Evolutionary conservation across 2,888 invertebrate species (phyloP), one percentile per base, ranked within the genome.

Genomic region (Drosophila siamana): DNA sequence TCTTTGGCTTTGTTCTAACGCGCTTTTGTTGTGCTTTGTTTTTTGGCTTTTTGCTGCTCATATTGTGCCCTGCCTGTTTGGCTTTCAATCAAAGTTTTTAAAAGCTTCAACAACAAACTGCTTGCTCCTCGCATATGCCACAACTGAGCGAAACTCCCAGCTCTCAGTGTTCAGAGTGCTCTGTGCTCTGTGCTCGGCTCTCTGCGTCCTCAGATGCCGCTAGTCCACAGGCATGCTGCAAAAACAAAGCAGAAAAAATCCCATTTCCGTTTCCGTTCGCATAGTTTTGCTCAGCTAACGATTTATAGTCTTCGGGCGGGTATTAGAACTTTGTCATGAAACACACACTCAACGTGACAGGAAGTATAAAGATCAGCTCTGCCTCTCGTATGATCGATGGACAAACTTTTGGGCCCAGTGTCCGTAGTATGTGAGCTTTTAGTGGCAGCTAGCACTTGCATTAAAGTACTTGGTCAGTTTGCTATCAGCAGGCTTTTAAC

Each of bases 61-160:
- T 67, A 67, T 67, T 82, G 83, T 71, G 64, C 64, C 26, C 69
- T 63, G 69, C 55, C 71, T 82, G 80, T 86, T 83, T 83, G 86
- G 88, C 86, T 82, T 88, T 84, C 83, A 84, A 84, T 84, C 83
- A 84, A 84, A 84, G 74, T 83, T 84, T 78, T 84, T 70, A 88
- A 88, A 84, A 88, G 83, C 83, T 79, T 86, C 77, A 80, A 67
- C 83, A 85, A 59, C 86, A 86, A 69, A 64, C 75, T 38, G 54
- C 56, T 63, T n/a, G 33, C 19, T 19, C 19, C 19, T 33, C 66
- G 82, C 82, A 87, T 86, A 82, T 83, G 86, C 62, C 81, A 52
- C 62, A 78, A 41, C 26, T 26, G 26, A 26, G 26, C 26, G 6
- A 4, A 33, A 2, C 30, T 33, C 33, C n/a, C 33, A 33, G 26